phyloP scores from a whole-genome alignment of 37 sponge, comb jelly and placozoan genomes.

The Spongilla lacustris region DNA sequence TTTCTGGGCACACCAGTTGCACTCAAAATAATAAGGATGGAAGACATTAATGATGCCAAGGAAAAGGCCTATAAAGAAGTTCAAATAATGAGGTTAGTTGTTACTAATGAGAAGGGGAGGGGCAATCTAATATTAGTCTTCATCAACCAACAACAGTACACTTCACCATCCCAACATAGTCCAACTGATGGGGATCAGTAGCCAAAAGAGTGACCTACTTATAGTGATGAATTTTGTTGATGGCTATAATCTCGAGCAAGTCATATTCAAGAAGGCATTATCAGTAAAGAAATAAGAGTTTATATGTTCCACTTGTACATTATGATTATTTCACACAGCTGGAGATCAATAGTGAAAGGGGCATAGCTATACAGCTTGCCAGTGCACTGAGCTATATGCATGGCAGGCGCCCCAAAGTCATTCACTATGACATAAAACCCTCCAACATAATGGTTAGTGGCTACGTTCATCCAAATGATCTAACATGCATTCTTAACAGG shows the following conservation, averaged over 20 bases:
- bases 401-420: not conserved
- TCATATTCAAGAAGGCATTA: not conserved
- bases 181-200: not conserved
- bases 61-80: not conserved
- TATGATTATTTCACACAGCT: not conserved
- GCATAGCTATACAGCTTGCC: not conserved
- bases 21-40: not conserved
- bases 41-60: not conserved
- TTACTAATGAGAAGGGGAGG: not conserved
- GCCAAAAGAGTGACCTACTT: not conserved
- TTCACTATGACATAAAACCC: conserved; percentile 13
- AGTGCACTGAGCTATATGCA: not conserved
- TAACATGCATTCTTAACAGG: not conserved
- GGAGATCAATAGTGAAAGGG: not conserved
- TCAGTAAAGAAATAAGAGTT: not conserved
- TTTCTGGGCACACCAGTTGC: not conserved
- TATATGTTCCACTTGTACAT: not conserved
- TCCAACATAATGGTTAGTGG: conserved; percentile 1
- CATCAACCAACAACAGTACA: too few relatives aligned
- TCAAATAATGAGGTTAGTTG: not conserved
- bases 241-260: not conserved
- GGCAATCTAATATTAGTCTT: too few relatives aligned
- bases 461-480: too few relatives aligned
- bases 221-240: conserved; percentile 7
- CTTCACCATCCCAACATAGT: conserved; percentile 11